Conservation (phyloP, 2,113 vertebrate genomes). For the Platysteira castanea region DNA sequence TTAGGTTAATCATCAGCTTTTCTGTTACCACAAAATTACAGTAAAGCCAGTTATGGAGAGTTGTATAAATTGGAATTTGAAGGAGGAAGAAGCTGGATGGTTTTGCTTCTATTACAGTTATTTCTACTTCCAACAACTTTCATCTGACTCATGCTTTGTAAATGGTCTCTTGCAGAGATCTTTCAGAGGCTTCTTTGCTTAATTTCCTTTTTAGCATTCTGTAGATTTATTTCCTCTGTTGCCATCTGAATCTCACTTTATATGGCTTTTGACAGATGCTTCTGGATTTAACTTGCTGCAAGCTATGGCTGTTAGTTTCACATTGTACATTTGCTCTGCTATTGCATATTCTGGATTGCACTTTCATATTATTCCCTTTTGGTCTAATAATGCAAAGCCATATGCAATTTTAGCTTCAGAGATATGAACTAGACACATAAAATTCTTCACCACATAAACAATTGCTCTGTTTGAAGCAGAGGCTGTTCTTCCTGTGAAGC, state of each 20-base stretch:
- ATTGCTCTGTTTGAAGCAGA: not conserved
- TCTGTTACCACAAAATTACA: not conserved
- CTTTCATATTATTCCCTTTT: not conserved
- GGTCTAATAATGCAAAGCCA: not conserved
- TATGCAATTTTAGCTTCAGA: not conserved
- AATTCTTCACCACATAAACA: not conserved
- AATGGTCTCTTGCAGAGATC: not conserved
- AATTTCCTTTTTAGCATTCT: slow-evolving; percentile 18
- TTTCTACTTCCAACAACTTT: not conserved
- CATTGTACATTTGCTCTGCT: not conserved
- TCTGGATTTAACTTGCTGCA: not conserved
- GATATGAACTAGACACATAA: not conserved
- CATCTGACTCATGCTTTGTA: not conserved
- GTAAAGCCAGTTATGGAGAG: not conserved
- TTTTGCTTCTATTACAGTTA: not conserved
- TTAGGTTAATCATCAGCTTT: not conserved
- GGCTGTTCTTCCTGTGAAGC: not conserved
- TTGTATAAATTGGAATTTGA: not conserved
- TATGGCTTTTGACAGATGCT: slow-evolving; percentile 2
- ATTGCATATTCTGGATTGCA: not conserved
- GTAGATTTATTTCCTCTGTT: slow-evolving; percentile 24
- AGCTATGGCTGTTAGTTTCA: not conserved
- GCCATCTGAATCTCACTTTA: not conserved
- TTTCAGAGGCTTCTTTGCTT: not conserved
- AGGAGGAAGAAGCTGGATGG: not conserved